A percentile compares a stretch with the other conserved stretches of the same genome.
phyloP scores from a whole-genome alignment of 2,797 vertebrate genomes.

The Sphenodon punctatus region DNA sequence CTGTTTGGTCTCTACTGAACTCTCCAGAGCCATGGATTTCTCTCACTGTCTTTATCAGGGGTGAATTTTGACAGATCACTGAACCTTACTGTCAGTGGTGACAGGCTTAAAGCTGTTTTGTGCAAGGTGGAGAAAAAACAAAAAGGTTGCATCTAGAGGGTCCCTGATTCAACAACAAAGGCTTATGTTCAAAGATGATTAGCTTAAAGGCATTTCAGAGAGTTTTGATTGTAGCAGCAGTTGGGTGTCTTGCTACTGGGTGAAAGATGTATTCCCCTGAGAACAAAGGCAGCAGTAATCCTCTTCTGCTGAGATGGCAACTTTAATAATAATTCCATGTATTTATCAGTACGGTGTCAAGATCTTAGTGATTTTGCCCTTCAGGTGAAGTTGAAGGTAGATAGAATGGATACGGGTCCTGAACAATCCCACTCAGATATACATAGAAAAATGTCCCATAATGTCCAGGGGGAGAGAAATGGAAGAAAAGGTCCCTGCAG shows the following conservation, averaged over 20 bases:
- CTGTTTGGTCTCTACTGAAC: constrained; percentile 79
- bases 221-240: constrained; percentile 74
- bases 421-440: constrained; percentile 71
- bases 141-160: constrained; percentile 71
- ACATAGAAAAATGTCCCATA: constrained; percentile 68
- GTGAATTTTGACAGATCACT: constrained; percentile 92
- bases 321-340: constrained; percentile 82
- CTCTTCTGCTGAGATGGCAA: constrained; percentile 78
- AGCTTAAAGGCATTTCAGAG: constrained; percentile 80
- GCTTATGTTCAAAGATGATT: constrained; percentile 80
- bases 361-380: constrained; percentile 78
- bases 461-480: constrained; percentile 59
- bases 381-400: constrained; percentile 74
- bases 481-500: constrained; percentile 66
- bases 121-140: constrained; percentile 75
- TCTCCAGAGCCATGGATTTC: constrained; percentile 84
- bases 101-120: constrained; percentile 85
- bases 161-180: constrained; percentile 78
- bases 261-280: constrained; percentile 79
- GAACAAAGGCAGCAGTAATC: constrained; percentile 75
- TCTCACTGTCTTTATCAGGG: constrained; percentile 91
- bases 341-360: constrained; percentile 81
- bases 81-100: constrained; percentile 87
- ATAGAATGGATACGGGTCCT: constrained; percentile 66
- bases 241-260: constrained; percentile 76